Percentiles rank a stretch among this genome's conserved stretches.
phyloP scores from a whole-genome alignment of 2,888 invertebrate genomes.

The Ophioninae sp. region DNA sequence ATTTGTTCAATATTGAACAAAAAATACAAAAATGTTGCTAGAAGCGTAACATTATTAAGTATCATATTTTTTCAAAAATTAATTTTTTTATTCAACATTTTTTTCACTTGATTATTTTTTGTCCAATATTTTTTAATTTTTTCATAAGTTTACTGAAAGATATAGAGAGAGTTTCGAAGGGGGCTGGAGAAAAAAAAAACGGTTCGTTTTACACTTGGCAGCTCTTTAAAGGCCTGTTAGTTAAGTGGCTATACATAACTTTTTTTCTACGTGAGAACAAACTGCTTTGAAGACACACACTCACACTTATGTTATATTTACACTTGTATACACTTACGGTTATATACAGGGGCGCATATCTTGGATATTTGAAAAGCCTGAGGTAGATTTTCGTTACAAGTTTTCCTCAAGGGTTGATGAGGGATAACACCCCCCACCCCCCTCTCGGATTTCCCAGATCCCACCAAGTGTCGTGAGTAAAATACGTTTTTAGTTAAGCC shows the following conservation, averaged over 20 bases:
- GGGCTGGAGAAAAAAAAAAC: background rate
- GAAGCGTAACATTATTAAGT: too few species aligned
- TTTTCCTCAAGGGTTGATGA: slow-evolving; percentile 56
- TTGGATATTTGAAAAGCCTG: background rate
- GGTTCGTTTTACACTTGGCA: slow-evolving; percentile 45
- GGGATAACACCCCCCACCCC: slow-evolving; percentile 3
- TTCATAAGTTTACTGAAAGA: background rate
- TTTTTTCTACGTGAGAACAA: slow-evolving; percentile 25
- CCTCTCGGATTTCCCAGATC: background rate
- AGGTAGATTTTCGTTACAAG: slow-evolving; percentile 37
- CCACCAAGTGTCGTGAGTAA: slow-evolving; percentile 12
- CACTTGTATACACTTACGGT: too few species aligned
- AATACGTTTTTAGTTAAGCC: slow-evolving; percentile 39
- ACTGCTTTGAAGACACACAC: slow-evolving; percentile 10
- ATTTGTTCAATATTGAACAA: slow-evolving; percentile 9
- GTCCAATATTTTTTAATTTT: background rate
- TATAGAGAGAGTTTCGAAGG: background rate
- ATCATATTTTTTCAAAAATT: too few species aligned
- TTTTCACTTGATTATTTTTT: background rate
- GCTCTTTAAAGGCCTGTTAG: slow-evolving; percentile 53
- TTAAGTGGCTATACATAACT: slow-evolving; percentile 16
- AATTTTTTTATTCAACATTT: background rate
- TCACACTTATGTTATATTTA: background rate
- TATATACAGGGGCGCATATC: background rate
- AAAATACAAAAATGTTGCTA: too few species aligned